Base-by-base conservation (phyloP, 2,797 vertebrate species). In the Dermochelys coriacea region DNA sequence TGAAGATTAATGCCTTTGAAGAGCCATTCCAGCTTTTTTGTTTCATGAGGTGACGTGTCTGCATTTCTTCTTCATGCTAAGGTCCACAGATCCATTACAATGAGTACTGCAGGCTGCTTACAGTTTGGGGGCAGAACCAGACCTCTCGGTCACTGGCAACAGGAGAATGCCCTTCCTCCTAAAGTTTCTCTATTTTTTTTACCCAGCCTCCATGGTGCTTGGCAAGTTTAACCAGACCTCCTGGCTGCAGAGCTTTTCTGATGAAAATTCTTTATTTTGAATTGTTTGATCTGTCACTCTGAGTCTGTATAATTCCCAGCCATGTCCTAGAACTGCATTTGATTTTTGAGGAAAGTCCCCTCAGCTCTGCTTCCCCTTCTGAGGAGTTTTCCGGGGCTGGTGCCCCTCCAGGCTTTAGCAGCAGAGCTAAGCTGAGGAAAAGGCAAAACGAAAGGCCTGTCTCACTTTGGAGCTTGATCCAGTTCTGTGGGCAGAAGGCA, bases 211-310 rank as follows among this genome's bases (percentile, higher is more conserved):
- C n/a, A 37, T 34, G 74, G 82, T 55, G 95, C 81, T 49, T 79
- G 84, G 55, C 57, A 45, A 77, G 84, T 54, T 19, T 37, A 87
- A 52, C 55, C 85, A 82, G 61, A 86, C 87, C 83, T 88, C 41
- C 85, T 29, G 45, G 31, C 41, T 27, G 86, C 82, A 27, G 57
- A 25, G 95, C 34, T 19, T 84, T 93, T 92, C 84, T 90, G 81
- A 95, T 55, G 49, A 87, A 90, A 45, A 34, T 93, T 93, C 6
- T 82, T 82, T 51, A 79, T 87, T 95, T 93, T 55, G 50, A 52
- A 55, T 51, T 51, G 16, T 51, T 51, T 51, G 51, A 51, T 18
- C 51, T 51, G 51, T 51, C 51, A 51, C 51, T 51, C 51, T 16
- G 31, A 68, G 61, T 34, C 12, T 34, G 7, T 68, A 29, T 68